These are phyloP conservation scores for Holothuria scabra DNA, from an alignment of 53 echinoderm and acorn worm genomes.

Conservation along the genomic window DNA sequence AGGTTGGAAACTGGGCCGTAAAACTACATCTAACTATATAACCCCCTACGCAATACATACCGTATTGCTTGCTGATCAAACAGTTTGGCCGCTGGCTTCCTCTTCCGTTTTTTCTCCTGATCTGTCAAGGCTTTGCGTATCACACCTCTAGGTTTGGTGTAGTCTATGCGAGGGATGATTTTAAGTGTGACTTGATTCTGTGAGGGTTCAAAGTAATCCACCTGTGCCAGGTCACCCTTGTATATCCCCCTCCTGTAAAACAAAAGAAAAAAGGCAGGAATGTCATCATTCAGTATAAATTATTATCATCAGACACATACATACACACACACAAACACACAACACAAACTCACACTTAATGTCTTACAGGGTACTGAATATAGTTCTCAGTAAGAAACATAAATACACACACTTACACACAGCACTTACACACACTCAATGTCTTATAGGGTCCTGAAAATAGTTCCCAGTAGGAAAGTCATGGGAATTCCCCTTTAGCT, in stretches of 20 bases:
- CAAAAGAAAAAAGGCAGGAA: conserved; percentile 14
- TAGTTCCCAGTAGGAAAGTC: no score
- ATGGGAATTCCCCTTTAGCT: no score
- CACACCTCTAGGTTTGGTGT: conserved; percentile 75
- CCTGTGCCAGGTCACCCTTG: conserved; percentile 96
- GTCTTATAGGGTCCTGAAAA: no score
- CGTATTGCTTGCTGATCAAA: conserved; percentile 93
- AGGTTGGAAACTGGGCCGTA: no score
- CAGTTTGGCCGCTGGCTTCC: conserved; percentile 78
- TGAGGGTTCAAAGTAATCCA: conserved; percentile 94
- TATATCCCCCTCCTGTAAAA: conserved; percentile 81
- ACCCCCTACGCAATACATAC: neutral
- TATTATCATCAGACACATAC: neutral
- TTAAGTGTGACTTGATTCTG: conserved; percentile 98
- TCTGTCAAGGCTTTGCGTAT: conserved; percentile 61
- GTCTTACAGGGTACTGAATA: no score
- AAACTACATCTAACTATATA: no score
- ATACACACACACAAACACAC: no score
- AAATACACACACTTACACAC: no score
- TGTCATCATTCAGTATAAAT: neutral
- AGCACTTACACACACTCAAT: no score
- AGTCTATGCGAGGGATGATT: conserved; percentile 93
- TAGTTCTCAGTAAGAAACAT: no score
- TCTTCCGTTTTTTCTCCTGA: conserved; percentile 80
- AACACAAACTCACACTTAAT: no score